A percentile compares a stretch with the other conserved stretches of the same genome.
phyloP scores from a whole-genome alignment of 2,113 vertebrate species.

The Nesogale talazaci region DNA sequence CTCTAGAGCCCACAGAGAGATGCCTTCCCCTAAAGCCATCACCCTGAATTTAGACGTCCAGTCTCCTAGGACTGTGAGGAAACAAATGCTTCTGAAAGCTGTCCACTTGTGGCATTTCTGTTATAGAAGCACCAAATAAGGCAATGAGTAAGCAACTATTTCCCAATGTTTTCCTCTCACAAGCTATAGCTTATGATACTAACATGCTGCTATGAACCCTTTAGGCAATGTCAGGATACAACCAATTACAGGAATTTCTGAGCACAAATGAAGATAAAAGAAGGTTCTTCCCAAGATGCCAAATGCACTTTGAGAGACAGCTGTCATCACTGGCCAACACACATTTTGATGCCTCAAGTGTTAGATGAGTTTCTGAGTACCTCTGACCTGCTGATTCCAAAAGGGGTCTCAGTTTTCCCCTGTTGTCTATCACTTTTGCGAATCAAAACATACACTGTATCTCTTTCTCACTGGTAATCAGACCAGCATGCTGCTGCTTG shows the following conservation, averaged over 20 bases:
- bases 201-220: conserved; percentile 17
- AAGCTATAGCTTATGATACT: conserved; percentile 26
- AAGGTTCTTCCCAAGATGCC: neutral
- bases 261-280: neutral
- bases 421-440: too few relatives aligned
- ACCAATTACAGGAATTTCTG: neutral
- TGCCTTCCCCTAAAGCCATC: neutral
- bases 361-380: too few relatives aligned
- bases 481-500: too few relatives aligned
- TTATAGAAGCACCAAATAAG: neutral
- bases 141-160: neutral
- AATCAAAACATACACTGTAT: too few relatives aligned
- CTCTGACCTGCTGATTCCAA: too few relatives aligned
- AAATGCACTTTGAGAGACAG: neutral
- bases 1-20: neutral
- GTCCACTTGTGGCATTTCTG: neutral
- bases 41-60: neutral
- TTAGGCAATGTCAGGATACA: conserved; percentile 21
- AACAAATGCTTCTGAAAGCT: neutral
- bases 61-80: neutral
- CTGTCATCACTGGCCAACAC: too few relatives aligned
- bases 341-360: too few relatives aligned
- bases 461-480: too few relatives aligned
- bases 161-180: neutral
- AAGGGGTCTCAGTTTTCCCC: too few relatives aligned